These are phyloP conservation scores for Sussaba pulchella DNA, from an alignment of 2,888 invertebrate species.

Conservation along the genomic window DNA sequence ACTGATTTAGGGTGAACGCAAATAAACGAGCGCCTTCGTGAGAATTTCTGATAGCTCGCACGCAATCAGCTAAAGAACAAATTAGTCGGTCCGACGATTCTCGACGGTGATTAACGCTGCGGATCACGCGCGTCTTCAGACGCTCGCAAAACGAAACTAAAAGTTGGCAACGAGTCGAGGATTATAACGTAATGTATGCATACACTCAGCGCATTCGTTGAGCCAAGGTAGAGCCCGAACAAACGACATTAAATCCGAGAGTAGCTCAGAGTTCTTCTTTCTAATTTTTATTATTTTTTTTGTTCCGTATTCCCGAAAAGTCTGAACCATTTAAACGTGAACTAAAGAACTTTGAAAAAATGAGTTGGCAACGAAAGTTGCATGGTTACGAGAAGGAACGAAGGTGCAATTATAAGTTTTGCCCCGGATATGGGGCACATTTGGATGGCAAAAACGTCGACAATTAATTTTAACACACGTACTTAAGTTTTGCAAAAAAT, in stretches of 20 bases:
- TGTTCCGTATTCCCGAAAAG: too few species aligned
- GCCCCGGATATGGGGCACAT: neutral
- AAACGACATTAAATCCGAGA: slow-evolving; percentile 9
- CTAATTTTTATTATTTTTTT: too few species aligned
- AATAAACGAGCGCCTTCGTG: slow-evolving; percentile 60
- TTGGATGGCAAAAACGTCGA: neutral
- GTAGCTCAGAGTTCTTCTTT: neutral
- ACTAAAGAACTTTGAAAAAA: slow-evolving; percentile 6
- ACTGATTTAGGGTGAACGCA: too few species aligned
- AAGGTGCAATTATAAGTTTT: slow-evolving; percentile 4
- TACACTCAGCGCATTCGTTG: slow-evolving; percentile 15
- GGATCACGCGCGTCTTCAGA: slow-evolving; percentile 22
- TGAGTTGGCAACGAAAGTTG: neutral
- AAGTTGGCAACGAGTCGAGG: slow-evolving; percentile 31
- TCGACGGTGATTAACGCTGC: slow-evolving; percentile 41
- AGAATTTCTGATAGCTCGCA: slow-evolving; percentile 67
- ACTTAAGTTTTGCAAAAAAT: too few species aligned
- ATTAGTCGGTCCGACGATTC: slow-evolving; percentile 57
- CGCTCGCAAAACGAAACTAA: slow-evolving; percentile 15
- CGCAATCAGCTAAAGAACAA: slow-evolving; percentile 72
- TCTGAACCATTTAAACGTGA: too few species aligned
- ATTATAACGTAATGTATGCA: slow-evolving; percentile 33
- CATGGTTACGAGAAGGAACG: neutral
- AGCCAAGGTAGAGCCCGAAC: neutral
- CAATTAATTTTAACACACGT: neutral